A percentile compares a stretch with the other conserved stretches of the same genome.
Evolutionary conservation across 1,140 invertebrate genomes (phyloP).

Genomic region (Bombyx mandarina): DNA sequence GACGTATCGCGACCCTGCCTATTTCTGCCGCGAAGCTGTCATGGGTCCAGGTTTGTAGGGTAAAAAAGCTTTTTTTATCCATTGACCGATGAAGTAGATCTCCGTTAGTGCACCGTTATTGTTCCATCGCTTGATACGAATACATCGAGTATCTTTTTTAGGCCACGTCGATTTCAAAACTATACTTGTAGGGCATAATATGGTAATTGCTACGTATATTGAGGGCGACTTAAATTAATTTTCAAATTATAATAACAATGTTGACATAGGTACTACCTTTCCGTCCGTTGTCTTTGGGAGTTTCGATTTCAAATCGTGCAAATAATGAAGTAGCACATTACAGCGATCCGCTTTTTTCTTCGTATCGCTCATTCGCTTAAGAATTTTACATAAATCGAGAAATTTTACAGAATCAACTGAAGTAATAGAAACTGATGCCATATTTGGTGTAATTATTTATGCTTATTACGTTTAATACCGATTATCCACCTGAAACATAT

Average conservation of each 20-base stretch:
- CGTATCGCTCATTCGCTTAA: constrained; percentile 44
- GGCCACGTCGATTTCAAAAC: too few relatives aligned
- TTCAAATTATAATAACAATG: background rate
- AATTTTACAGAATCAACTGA: constrained; percentile 45
- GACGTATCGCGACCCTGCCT: too few relatives aligned
- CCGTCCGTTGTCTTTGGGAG: constrained; percentile 5
- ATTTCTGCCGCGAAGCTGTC: too few relatives aligned
- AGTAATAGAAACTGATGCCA: constrained; percentile 4
- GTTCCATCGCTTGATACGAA: too few relatives aligned
- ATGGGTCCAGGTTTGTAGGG: too few relatives aligned
- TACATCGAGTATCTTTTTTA: too few relatives aligned
- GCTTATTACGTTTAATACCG: background rate
- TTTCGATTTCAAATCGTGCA: constrained; percentile 35
- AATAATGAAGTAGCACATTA: constrained; percentile 32
- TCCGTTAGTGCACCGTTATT: too few relatives aligned
- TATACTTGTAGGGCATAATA: too few relatives aligned
- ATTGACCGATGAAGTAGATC: too few relatives aligned
- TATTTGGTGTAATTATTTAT: background rate
- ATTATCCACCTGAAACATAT: too few relatives aligned
- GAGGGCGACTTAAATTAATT: background rate
- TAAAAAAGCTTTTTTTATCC: too few relatives aligned
- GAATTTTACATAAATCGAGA: constrained; percentile 42
- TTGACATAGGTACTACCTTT: constrained; percentile 25
- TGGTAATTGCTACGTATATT: background rate
- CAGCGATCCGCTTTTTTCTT: constrained; percentile 42